phyloP scores from a whole-genome alignment of 2,888 invertebrate genomes.

The Nasonovia ribisnigri region DNA sequence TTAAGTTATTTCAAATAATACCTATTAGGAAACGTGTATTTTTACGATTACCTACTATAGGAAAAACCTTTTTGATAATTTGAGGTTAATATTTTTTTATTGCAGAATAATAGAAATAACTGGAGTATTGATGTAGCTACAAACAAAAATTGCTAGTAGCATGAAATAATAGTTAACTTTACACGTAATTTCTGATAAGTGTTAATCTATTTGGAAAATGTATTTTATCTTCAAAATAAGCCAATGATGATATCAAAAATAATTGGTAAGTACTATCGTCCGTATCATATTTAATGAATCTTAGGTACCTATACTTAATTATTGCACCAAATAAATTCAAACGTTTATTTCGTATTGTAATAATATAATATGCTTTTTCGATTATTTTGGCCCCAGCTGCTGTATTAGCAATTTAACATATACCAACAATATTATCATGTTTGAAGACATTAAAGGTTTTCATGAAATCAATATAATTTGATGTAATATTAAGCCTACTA shows the following conservation, averaged over 20 bases:
- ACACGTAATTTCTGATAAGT: background rate
- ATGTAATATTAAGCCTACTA: background rate
- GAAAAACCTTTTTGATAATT: background rate
- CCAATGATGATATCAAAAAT: background rate
- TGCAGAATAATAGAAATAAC: background rate
- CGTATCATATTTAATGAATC: background rate
- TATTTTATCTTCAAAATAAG: background rate
- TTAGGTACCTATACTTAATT: background rate
- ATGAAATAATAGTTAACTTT: background rate
- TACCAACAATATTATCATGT: background rate
- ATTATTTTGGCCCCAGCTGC: background rate
- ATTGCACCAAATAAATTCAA: background rate
- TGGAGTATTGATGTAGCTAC: background rate
- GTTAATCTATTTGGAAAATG: background rate
- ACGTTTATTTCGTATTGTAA: background rate
- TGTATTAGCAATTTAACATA: background rate
- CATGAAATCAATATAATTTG: background rate
- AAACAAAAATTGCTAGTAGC: background rate
- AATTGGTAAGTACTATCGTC: background rate
- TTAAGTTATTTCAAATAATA: background rate
- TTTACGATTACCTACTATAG: background rate
- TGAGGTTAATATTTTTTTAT: background rate
- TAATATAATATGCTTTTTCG: background rate
- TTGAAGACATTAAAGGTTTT: background rate
- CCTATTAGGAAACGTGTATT: background rate